A percentile compares a stretch with the other conserved stretches of the same genome.
Conservation (phyloP, 2,113 vertebrate genomes). For the Nothobranchius furzeri region DNA sequence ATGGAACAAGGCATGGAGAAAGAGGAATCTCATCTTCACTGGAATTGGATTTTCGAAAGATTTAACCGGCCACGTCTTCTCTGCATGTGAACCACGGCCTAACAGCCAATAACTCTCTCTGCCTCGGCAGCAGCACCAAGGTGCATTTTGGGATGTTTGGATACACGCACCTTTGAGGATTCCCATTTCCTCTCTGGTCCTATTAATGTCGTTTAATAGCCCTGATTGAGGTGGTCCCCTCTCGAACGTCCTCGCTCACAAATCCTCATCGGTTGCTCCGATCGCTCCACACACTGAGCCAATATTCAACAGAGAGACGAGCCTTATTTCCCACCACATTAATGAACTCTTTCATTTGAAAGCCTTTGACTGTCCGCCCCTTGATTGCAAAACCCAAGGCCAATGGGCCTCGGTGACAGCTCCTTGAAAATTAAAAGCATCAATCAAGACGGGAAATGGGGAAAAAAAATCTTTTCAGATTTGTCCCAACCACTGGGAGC, state of each 20-base stretch:
- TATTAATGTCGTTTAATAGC: constrained; percentile 68
- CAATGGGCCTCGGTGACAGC: constrained; percentile 55
- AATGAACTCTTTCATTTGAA: constrained; percentile 73
- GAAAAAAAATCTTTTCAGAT: constrained; percentile 28
- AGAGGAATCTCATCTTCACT: constrained; percentile 66
- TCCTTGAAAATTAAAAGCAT: constrained; percentile 75
- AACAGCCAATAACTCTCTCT: constrained; percentile 43
- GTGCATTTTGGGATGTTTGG: constrained; percentile 16
- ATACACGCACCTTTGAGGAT: constrained; percentile 25
- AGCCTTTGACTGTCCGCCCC: constrained; percentile 59
- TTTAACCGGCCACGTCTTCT: constrained; percentile 53
- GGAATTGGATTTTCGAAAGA: constrained; percentile 76
- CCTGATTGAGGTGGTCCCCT: constrained; percentile 46
- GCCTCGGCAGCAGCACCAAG: not conserved
- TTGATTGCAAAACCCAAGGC: constrained; percentile 65
- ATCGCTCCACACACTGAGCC: constrained; percentile 54
- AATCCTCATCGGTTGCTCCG: constrained; percentile 69
- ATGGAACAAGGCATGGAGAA: constrained; percentile 57
- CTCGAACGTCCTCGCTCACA: constrained; percentile 48
- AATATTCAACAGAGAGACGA: constrained; percentile 53
- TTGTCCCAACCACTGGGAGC: not conserved
- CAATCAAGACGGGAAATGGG: constrained; percentile 54
- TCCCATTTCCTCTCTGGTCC: constrained; percentile 43
- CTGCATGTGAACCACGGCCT: constrained; percentile 43
- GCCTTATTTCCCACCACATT: constrained; percentile 66